Evolutionary conservation across 2,797 vertebrate genomes (phyloP), one percentile per base, ranked within the genome.

Genomic region (Chromis chromis): DNA sequence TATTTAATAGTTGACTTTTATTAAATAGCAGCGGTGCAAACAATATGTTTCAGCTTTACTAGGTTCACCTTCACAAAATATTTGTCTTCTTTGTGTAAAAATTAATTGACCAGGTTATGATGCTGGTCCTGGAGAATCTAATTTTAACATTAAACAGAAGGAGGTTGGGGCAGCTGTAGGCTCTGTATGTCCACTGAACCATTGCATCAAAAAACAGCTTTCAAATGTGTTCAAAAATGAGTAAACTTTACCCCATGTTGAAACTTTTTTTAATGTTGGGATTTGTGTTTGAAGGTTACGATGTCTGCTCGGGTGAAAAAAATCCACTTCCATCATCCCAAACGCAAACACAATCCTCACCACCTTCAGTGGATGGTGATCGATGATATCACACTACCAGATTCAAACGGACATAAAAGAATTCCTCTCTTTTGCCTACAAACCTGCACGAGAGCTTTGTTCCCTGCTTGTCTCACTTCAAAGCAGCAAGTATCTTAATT

Each of bases 401-500:
- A 65, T 63, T 74, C 27, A 64, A 46, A n/a, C 13, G 1, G 2
- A 65, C 68, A 56, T 75, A 6, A 76, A 63, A 21, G 3, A 42
- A 57, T 67, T 70, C 39, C 14, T 42, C 33, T 36, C 31, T 42
- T 74, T 78, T 67, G 6, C 57, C 46, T 25, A 6, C 49, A 66
- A 69, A 87, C 63, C 25, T 17, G 21, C 65, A 40, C 22, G 56
- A 72, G 28, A 52, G 57, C 39, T 74, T 77, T 36, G 14, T 80
- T 50, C 21, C 64, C 31, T 5, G 68, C 55, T 78, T 50, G 57
- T 79, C 42, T 78, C 54, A 69, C 64, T 78, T 86, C 65, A 75
- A 74, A 76, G 63, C 42, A 65, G 25, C 22, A 8, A 64, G 16
- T 86, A 87, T 87, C 82, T 81, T 84, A 79, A 87, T 85, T 88